Evolutionary conservation across 2,113 vertebrate genomes (phyloP).

Genomic region (Hirundichthys speculiger): DNA sequence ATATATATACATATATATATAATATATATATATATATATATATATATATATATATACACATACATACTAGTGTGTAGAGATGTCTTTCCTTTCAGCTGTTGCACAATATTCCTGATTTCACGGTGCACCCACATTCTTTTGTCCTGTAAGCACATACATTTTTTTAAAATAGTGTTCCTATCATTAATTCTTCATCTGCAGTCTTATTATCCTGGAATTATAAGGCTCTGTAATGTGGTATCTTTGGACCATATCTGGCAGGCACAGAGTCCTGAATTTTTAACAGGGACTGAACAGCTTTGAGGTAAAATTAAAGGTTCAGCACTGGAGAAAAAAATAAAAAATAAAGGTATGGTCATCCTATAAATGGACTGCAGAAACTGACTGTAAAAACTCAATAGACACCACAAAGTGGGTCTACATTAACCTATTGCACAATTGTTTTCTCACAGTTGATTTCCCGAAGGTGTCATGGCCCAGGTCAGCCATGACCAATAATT

Average conservation of each 20-base stretch:
- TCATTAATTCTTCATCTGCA: neutral
- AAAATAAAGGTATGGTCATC: neutral
- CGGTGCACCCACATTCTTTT: neutral
- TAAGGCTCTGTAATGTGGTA: neutral
- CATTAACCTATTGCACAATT: constrained; percentile 12
- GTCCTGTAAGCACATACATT: neutral
- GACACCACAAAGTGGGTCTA: constrained; percentile 8
- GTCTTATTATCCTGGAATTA: neutral
- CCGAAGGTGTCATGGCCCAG: too few species aligned
- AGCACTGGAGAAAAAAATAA: neutral
- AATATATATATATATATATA: too few species aligned
- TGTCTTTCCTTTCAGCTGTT: neutral
- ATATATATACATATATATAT: too few species aligned
- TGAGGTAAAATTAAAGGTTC: neutral
- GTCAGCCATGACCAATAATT: too few species aligned
- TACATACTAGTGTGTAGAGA: too few species aligned
- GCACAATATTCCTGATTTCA: neutral
- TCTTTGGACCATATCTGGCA: neutral
- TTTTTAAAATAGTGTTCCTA: neutral
- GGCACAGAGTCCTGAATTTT: neutral
- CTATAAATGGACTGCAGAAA: constrained; percentile 12
- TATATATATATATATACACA: too few species aligned
- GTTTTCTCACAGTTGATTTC: constrained; percentile 38
- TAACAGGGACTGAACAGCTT: neutral
- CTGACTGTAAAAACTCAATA: constrained; percentile 5